Conservation (phyloP, 2,113 vertebrate genomes). For the Columba livia region DNA sequence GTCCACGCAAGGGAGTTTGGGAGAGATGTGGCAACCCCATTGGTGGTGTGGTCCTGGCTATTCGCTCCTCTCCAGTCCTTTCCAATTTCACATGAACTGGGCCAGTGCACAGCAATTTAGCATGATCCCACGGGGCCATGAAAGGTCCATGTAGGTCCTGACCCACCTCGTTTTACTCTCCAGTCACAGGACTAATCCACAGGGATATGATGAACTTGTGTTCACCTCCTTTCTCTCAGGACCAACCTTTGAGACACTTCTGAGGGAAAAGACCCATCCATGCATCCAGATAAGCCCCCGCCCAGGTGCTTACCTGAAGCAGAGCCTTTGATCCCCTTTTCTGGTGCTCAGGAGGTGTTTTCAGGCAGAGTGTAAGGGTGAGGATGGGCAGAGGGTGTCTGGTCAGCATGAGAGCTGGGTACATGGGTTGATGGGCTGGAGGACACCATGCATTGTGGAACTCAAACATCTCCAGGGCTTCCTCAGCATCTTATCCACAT, state of each 20-base stretch:
- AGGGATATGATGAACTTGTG: background rate
- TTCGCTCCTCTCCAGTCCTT: background rate
- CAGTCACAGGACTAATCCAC: too few relatives aligned
- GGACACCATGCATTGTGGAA: background rate
- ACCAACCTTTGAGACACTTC: background rate
- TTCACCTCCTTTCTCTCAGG: background rate
- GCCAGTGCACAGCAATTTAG: background rate
- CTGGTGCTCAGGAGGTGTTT: background rate
- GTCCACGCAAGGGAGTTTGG: accelerated
- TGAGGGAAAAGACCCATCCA: background rate
- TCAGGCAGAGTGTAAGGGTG: background rate
- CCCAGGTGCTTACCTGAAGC: background rate
- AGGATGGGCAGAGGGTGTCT: background rate
- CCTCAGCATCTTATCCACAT: background rate
- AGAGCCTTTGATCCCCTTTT: background rate
- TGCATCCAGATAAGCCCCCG: background rate
- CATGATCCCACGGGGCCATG: background rate
- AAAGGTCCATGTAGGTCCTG: background rate
- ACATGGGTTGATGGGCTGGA: background rate
- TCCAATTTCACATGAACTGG: background rate
- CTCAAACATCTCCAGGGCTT: background rate
- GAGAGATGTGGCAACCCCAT: background rate
- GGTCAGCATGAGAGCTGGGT: background rate
- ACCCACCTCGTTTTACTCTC: background rate
- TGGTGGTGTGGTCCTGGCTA: accelerated